Base-by-base conservation (phyloP, 2,113 vertebrate species). In the Xyliphius kryptos region DNA sequence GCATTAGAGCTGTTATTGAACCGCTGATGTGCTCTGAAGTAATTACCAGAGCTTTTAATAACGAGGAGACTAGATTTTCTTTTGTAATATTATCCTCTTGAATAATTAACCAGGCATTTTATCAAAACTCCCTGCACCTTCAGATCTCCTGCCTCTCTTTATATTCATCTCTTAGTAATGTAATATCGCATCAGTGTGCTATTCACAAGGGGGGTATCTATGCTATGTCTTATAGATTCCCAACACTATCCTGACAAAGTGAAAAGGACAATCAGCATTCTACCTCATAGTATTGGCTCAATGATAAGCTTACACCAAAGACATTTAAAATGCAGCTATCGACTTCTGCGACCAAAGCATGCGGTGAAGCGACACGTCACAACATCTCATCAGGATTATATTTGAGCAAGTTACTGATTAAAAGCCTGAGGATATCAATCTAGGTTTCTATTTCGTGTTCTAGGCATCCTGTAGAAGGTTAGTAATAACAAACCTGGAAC, bases 21-120 rank as follows among this genome's bases (percentile, higher is more conserved):
- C 75, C 47, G 7, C 73, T 79, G 80, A 85, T 81, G 56, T 72
- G 73, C 76, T 84, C 79, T 82, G 80, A 85, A 83, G 82, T 84
- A 87, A 89, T 87, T 86, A 85, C 82, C 65, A 65, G 21, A 56
- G 50, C 77, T 84, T 85, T 82, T 86, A 88, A 88, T 88, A 88
- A 86, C 76, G 43, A 50, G 11, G 51, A 70, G 64, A 49, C 74
- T 67, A 72, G 81, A 82, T 77, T 71, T 74, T 47, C 78, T 79
- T 82, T 87, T 87, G 65, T 87, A 86, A 88, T 87, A 82, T 86
- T 76, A 48, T 50, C 63, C 41, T 83, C 63, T 69, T 89, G 80
- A 88, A 88, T 88, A 85, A 89, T 88, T 86, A 81, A 89, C 75
- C 78, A 84, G 73, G 75, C 80, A 74, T 70, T 80, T 81, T 66